Percentiles rank a stretch among this genome's conserved stretches.
Conservation (phyloP, 92 coral and sea anemone genomes). For the Epizoanthus ramosus region DNA sequence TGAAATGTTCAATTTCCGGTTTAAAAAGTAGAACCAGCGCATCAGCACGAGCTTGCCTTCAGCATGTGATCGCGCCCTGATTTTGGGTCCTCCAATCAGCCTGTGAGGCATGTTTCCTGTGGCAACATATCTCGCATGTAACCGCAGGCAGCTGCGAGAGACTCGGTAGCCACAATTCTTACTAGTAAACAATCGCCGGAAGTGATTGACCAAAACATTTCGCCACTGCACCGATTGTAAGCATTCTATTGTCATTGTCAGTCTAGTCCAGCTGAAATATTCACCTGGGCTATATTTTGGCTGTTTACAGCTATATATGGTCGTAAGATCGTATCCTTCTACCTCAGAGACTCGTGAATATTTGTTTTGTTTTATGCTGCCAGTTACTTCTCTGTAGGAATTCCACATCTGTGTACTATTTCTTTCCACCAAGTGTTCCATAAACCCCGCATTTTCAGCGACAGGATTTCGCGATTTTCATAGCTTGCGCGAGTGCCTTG, state of each 20-base stretch:
- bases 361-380: too few species aligned
- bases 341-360: too few species aligned
- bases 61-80: conserved; percentile 3
- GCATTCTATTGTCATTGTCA: neutral
- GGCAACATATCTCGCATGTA: neutral
- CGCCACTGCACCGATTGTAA: neutral
- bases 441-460: too few species aligned
- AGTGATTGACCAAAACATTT: conserved; percentile 8
- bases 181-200: conserved; percentile 24
- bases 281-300: too few species aligned
- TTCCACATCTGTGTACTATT: too few species aligned
- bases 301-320: too few species aligned
- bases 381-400: too few species aligned
- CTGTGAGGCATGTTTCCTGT: neutral
- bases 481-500: too few species aligned
- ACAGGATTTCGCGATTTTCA: too few species aligned
- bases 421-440: too few species aligned
- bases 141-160: conserved; percentile 23
- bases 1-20: neutral
- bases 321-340: too few species aligned
- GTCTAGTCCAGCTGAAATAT: neutral
- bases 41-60: conserved; percentile 14
- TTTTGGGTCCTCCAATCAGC: neutral
- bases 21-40: neutral
- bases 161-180: conserved; percentile 13